Evolutionary conservation across 2,888 invertebrate species (phyloP).

Genomic region (Hirtodrosophila trivittata): DNA sequence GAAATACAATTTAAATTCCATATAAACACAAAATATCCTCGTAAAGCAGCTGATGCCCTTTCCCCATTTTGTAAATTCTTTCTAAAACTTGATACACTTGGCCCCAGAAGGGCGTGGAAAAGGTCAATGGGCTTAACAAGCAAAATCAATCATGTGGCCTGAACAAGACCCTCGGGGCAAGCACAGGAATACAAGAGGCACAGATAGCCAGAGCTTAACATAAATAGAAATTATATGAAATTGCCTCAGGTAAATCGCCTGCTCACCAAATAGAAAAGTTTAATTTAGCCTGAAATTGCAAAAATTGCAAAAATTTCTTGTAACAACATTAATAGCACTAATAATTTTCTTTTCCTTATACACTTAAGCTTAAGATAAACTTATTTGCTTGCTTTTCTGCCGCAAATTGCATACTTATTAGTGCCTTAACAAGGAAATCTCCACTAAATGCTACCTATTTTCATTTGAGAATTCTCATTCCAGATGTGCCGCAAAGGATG

Average conservation of each 20-base stretch:
- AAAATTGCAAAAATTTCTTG: conserved; percentile 21
- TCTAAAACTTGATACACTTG: background rate
- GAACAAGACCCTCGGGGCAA: conserved; percentile 44
- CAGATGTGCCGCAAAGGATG: too few species aligned
- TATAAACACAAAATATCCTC: too few species aligned
- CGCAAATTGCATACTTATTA: too few species aligned
- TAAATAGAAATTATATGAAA: conserved; percentile 55
- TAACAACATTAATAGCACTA: background rate
- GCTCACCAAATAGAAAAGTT: conserved; percentile 34
- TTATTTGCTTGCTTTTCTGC: too few species aligned
- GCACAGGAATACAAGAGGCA: conserved; percentile 23
- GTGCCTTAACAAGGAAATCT: too few species aligned
- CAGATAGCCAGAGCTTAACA: conserved; percentile 42
- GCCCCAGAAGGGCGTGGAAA: background rate
- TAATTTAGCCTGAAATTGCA: conserved; percentile 44
- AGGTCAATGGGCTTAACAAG: conserved; percentile 61
- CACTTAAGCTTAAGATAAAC: conserved; percentile 25
- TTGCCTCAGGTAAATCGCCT: conserved; percentile 20
- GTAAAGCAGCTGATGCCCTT: too few species aligned
- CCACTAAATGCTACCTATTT: too few species aligned
- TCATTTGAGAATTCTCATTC: too few species aligned
- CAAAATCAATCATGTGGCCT: conserved; percentile 52
- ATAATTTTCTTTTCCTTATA: conserved; percentile 25
- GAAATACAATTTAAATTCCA: too few species aligned
- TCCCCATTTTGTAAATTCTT: too few species aligned